Percentiles rank a stretch among this genome's conserved stretches.
These are phyloP conservation scores for Spilosoma lubricipeda DNA, from an alignment of 2,888 invertebrate genomes.

Conservation along the genomic window DNA sequence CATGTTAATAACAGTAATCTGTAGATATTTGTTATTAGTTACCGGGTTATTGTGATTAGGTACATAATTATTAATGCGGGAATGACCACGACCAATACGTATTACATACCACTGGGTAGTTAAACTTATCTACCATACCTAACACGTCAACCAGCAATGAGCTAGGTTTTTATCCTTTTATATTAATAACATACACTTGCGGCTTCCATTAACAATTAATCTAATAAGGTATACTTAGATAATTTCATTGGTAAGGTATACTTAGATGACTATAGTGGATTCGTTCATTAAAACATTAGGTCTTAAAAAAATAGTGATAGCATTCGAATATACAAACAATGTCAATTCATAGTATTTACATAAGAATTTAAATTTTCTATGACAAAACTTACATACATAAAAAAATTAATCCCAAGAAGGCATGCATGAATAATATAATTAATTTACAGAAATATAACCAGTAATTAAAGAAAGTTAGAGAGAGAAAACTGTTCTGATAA, in stretches of 20 bases:
- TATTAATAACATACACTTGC: too few relatives aligned
- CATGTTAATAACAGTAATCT: constrained; percentile 31
- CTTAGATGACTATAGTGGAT: too few relatives aligned
- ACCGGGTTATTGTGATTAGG: background rate
- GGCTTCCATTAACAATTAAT: too few relatives aligned
- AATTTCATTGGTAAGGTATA: too few relatives aligned
- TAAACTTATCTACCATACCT: background rate
- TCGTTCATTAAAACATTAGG: too few relatives aligned
- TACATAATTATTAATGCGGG: background rate
- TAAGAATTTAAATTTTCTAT: background rate
- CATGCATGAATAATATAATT: background rate
- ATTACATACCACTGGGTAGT: background rate
- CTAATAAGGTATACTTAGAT: too few relatives aligned
- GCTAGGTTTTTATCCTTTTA: too few relatives aligned
- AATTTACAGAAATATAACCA: background rate
- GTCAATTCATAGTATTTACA: background rate
- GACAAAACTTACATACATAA: too few relatives aligned
- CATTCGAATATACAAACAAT: background rate
- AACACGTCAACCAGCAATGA: too few relatives aligned
- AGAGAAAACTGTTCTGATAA: background rate
- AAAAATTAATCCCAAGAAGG: background rate
- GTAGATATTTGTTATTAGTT: constrained; percentile 21
- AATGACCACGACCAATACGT: background rate
- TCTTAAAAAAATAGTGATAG: background rate
- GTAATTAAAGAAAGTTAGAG: background rate